Percentiles rank a stretch among this genome's conserved stretches.
phyloP scores from a whole-genome alignment of 2,888 invertebrate species.

The Aromia moschata region DNA sequence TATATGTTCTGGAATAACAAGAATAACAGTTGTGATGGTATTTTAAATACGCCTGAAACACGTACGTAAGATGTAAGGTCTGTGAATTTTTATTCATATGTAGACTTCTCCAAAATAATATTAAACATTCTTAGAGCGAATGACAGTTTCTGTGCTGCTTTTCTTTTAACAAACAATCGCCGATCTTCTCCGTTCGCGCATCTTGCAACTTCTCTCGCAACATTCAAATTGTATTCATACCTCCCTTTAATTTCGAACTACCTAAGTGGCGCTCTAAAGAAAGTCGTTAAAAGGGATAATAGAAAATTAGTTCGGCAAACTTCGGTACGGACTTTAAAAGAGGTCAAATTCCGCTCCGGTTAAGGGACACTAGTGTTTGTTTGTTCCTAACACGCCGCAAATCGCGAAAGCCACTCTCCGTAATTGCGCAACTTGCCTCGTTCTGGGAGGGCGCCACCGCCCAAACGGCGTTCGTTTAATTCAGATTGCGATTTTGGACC shows the following conservation, averaged over 20 bases:
- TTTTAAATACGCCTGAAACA: too few relatives aligned
- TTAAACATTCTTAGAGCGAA: too few relatives aligned
- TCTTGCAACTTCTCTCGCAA: too few relatives aligned
- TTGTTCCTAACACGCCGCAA: conserved; percentile 18
- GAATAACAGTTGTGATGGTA: too few relatives aligned
- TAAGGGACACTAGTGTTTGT: conserved; percentile 11
- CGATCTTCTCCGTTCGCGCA: too few relatives aligned
- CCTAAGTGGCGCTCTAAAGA: neutral
- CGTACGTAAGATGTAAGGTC: too few relatives aligned
- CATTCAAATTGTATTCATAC: too few relatives aligned
- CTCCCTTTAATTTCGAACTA: neutral
- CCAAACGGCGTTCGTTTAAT: conserved; percentile 10
- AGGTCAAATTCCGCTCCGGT: conserved; percentile 14
- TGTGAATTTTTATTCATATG: too few relatives aligned
- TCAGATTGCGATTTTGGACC: neutral
- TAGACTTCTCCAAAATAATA: too few relatives aligned
- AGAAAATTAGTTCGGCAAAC: conserved; percentile 17
- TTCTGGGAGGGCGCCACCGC: neutral
- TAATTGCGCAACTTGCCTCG: conserved; percentile 19
- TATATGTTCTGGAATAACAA: too few relatives aligned
- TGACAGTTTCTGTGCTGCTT: too few relatives aligned
- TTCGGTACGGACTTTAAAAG: neutral
- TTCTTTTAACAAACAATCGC: too few relatives aligned
- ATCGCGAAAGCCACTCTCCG: conserved; percentile 15
- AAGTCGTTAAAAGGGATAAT: neutral